A percentile compares a stretch with the other conserved stretches of the same genome.
Evolutionary conservation across 2,113 vertebrate genomes (phyloP).

Genomic region (Indicator maculatus): DNA sequence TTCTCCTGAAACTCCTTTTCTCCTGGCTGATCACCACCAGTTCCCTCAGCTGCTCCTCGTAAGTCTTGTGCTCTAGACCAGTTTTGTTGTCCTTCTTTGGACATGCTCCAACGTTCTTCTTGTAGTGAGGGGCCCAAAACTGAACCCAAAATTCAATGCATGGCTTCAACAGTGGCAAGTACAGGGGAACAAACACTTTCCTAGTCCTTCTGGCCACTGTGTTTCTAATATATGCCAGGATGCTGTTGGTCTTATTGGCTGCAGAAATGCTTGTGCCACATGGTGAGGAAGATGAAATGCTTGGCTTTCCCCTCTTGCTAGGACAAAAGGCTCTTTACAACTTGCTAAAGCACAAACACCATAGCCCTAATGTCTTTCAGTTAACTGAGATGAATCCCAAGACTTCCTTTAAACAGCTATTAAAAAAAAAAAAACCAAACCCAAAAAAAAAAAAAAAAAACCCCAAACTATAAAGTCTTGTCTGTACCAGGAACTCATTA

Average conservation of each 20-base stretch:
- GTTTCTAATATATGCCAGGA: neutral
- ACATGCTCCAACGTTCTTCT: too few species aligned
- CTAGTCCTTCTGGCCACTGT: neutral
- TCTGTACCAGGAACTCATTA: neutral
- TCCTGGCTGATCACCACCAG: neutral
- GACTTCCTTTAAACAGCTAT: neutral
- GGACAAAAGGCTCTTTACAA: neutral
- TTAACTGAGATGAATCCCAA: neutral
- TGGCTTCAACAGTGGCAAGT: neutral
- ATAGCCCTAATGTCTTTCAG: neutral
- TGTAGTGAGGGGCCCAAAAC: neutral
- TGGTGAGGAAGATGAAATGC: neutral
- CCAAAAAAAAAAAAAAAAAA: too few species aligned
- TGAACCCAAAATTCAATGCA: neutral
- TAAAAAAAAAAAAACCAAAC: neutral
- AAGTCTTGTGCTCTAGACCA: neutral
- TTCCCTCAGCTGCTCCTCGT: neutral
- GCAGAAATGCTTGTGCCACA: fast-evolving
- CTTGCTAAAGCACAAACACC: neutral
- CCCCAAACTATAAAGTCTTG: neutral
- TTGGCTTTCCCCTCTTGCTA: neutral
- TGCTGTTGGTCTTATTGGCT: neutral
- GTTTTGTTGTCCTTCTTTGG: neutral
- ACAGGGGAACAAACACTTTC: neutral
- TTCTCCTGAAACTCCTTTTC: neutral